Conservation (phyloP, 2,888 invertebrate species). For the Drosophila algonquin region DNA sequence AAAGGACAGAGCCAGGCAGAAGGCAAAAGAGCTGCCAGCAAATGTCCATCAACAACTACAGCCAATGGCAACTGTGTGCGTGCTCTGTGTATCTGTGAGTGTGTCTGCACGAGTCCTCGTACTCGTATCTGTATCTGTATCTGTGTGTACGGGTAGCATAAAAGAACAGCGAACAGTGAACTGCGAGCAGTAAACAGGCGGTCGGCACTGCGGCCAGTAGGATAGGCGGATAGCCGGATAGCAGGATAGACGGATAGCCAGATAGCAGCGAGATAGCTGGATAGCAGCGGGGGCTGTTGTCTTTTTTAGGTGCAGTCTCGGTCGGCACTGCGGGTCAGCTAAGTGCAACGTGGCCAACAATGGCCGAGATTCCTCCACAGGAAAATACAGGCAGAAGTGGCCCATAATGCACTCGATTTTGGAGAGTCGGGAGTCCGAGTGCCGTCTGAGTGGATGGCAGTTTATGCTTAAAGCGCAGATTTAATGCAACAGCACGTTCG, state of each 20-base stretch:
- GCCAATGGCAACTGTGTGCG: constrained; percentile 48
- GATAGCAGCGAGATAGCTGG: not conserved
- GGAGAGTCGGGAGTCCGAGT: not conserved
- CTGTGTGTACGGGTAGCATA: constrained; percentile 43
- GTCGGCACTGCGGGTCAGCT: constrained; percentile 60
- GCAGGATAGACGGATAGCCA: not conserved
- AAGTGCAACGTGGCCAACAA: constrained; percentile 65
- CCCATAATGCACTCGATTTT: constrained; percentile 38
- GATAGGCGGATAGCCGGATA: constrained; percentile 11
- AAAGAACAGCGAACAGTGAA: constrained; percentile 42
- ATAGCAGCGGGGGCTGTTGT: constrained; percentile 1
- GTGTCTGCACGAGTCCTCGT: not conserved
- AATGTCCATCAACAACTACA: constrained; percentile 76
- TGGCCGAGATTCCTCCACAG: constrained; percentile 27
- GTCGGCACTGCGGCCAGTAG: constrained; percentile 29
- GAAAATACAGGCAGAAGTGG: constrained; percentile 21
- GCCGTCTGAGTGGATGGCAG: constrained; percentile 9
- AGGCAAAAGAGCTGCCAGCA: constrained; percentile 75
- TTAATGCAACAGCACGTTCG: constrained; percentile 48
- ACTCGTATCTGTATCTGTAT: too few relatives aligned
- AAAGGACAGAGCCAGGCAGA: constrained; percentile 53
- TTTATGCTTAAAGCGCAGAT: constrained; percentile 36
- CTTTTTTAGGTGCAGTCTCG: constrained; percentile 45
- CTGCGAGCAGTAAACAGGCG: constrained; percentile 33
- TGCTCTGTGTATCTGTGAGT: constrained; percentile 10